phyloP scores from a whole-genome alignment of 64 coral and sea anemone genomes.

The Stichodactyla helianthus region DNA sequence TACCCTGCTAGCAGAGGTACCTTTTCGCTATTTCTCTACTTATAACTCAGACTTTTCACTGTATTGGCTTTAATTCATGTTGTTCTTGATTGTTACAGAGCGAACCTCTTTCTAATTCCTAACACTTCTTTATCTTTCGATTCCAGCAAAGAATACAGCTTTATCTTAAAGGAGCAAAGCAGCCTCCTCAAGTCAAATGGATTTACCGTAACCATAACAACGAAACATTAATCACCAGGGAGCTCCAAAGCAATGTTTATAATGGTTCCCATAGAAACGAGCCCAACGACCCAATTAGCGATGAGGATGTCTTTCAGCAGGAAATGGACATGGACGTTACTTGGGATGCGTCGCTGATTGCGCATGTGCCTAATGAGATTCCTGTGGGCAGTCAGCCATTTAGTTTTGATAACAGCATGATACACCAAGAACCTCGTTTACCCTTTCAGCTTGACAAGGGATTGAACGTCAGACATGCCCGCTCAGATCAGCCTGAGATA shows the following conservation, averaged over 20 bases:
- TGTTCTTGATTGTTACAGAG: no score
- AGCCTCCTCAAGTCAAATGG: conserved; percentile 10
- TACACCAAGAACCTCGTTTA: background rate
- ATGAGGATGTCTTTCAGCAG: background rate
- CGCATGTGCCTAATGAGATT: background rate
- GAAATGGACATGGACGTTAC: background rate
- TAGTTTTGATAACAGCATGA: background rate
- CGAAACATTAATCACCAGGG: background rate
- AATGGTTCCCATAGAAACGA: background rate
- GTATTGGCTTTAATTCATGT: no score
- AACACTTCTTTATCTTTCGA: background rate
- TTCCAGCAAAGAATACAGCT: background rate
- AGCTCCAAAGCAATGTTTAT: background rate
- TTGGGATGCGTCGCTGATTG: background rate
- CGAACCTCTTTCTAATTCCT: no score
- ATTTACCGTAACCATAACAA: conserved; percentile 13
- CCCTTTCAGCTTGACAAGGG: background rate
- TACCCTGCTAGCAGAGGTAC: no score
- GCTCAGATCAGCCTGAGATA: background rate
- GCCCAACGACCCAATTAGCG: background rate
- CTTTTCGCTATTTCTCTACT: no score
- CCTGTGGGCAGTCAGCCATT: background rate
- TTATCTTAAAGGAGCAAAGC: background rate
- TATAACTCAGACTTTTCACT: no score
- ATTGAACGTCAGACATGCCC: background rate